phyloP scores from a whole-genome alignment of 1,140 invertebrate genomes.

The Platorchestia sp. region DNA sequence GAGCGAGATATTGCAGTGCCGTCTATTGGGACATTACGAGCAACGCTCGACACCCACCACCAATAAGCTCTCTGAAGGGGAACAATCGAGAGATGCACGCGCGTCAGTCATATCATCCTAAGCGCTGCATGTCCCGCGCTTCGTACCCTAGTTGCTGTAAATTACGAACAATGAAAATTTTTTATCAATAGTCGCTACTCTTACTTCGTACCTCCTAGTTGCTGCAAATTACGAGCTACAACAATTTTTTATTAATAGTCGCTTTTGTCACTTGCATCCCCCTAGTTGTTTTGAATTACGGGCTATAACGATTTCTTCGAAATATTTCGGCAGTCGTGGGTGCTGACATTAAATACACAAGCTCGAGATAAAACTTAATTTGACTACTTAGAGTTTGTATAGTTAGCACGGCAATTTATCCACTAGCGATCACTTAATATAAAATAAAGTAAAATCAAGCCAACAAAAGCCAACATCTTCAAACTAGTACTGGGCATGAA shows the following conservation, averaged over 20 bases:
- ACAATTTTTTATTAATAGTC: background rate
- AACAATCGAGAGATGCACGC: background rate
- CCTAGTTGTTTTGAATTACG: too few relatives aligned
- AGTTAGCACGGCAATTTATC: background rate
- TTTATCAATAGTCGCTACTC: too few relatives aligned
- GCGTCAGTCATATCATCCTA: background rate
- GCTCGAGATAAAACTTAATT: background rate
- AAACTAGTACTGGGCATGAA: too few relatives aligned
- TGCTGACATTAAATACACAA: background rate
- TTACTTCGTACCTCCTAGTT: too few relatives aligned
- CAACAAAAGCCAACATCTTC: too few relatives aligned
- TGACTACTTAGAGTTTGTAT: background rate
- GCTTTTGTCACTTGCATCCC: too few relatives aligned
- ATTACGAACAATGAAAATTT: too few relatives aligned
- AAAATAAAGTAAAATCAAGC: too few relatives aligned
- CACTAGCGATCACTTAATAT: too few relatives aligned
- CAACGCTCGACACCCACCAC: background rate
- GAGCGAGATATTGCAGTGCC: slow-evolving; percentile 4
- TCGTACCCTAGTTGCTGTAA: too few relatives aligned
- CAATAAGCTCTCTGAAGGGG: background rate
- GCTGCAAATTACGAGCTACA: too few relatives aligned
- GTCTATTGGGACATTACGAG: slow-evolving; percentile 30
- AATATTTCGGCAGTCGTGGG: background rate
- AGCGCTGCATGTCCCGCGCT: too few relatives aligned
- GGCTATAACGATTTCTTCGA: background rate